Conservation (phyloP, 2,113 vertebrate species). For the Madoqua kirkii region DNA sequence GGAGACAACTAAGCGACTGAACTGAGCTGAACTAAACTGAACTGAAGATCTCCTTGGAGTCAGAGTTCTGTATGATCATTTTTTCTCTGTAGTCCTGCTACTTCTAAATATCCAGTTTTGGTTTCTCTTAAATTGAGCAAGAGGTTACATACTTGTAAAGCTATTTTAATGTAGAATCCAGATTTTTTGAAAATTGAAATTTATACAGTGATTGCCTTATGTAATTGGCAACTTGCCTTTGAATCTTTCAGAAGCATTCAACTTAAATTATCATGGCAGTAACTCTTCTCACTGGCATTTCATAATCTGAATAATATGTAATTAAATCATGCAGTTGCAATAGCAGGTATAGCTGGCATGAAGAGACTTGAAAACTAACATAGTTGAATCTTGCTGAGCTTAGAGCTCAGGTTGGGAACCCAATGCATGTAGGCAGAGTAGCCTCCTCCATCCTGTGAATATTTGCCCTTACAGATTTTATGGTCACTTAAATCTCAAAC, state of each 20-base stretch:
- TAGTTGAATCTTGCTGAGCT: not conserved
- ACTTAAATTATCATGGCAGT: not conserved
- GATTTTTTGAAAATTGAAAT: not conserved
- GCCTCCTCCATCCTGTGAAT: not conserved
- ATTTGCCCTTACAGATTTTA: not conserved
- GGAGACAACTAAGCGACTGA: too few species aligned
- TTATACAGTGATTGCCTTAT: not conserved
- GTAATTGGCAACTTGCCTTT: conserved; percentile 18
- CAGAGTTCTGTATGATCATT: not conserved
- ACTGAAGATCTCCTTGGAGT: not conserved
- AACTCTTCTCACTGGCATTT: conserved; percentile 1
- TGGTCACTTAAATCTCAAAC: not conserved
- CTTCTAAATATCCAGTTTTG: not conserved
- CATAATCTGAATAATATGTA: conserved; percentile 34
- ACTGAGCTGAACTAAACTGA: not conserved
- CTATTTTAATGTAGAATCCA: not conserved
- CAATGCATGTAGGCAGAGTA: not conserved
- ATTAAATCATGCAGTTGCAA: conserved; percentile 42
- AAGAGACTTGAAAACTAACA: not conserved
- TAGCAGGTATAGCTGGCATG: conserved; percentile 20
- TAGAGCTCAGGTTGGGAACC: not conserved
- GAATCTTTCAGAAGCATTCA: conserved; percentile 13
- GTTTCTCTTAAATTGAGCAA: conserved; percentile 41
- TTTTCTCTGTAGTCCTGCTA: not conserved
- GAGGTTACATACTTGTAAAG: not conserved